These are phyloP conservation scores for Bufotes viridis DNA, from an alignment of 2,797 vertebrate species.

Conservation along the genomic window DNA sequence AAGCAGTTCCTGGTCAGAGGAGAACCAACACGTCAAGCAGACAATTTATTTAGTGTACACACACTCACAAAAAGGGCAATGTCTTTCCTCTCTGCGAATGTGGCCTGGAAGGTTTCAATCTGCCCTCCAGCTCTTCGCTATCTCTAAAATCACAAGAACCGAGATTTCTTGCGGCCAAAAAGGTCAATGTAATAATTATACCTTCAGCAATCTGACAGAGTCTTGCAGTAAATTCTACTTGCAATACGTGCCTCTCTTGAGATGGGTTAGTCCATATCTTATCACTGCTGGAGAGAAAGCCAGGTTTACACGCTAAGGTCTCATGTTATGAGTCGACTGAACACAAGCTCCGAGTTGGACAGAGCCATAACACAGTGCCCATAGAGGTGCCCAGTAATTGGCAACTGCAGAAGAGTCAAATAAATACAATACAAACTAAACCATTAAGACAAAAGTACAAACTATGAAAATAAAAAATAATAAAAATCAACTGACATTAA, in stretches of 20 bases:
- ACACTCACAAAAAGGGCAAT: not conserved
- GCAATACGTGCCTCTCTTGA: not conserved
- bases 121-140: conserved; percentile 7
- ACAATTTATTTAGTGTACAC: conserved; percentile 17
- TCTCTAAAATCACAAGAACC: not conserved
- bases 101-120: conserved; percentile 1
- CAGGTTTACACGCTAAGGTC: not conserved
- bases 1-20: not conserved
- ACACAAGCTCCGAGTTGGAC: not conserved
- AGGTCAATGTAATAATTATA: conserved; percentile 28
- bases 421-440: too few species aligned
- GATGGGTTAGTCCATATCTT: not conserved
- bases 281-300: not conserved
- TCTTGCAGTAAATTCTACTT: conserved; percentile 11
- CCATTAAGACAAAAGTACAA: too few species aligned
- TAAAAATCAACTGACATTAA: too few species aligned
- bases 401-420: too few species aligned
- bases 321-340: not conserved
- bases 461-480: too few species aligned
- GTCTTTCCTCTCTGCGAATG: not conserved
- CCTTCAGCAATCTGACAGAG: conserved; percentile 5
- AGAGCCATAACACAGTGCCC: too few species aligned
- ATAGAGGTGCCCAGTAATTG: too few species aligned
- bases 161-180: conserved; percentile 24
- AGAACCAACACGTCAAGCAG: not conserved